Percentiles rank a stretch among this genome's conserved stretches.
phyloP scores from a whole-genome alignment of 1,140 invertebrate species.

The Charaxes varanes region DNA sequence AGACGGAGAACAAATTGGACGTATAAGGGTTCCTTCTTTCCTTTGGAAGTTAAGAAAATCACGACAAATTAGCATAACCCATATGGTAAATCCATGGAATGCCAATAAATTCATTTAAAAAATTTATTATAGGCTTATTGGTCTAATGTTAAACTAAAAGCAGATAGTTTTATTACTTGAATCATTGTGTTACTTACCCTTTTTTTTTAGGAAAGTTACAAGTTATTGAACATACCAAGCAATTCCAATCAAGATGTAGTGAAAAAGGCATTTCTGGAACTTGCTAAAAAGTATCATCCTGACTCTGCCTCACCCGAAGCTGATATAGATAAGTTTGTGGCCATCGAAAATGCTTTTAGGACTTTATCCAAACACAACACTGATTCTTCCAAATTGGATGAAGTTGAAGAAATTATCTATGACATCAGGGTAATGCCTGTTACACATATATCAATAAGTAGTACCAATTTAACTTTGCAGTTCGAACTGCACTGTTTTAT shows the following conservation, averaged over 20 bases:
- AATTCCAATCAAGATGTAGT: constrained; percentile 83
- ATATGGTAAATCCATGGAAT: too few species aligned
- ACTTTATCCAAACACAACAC: constrained; percentile 75
- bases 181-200: not conserved
- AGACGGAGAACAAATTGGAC: too few species aligned
- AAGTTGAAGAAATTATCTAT: constrained; percentile 56
- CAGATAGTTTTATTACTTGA: too few species aligned
- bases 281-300: constrained; percentile 89
- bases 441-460: too few species aligned
- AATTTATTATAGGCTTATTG: too few species aligned
- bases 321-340: constrained; percentile 81
- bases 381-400: constrained; percentile 38
- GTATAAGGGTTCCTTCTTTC: too few species aligned
- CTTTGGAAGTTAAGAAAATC: too few species aligned
- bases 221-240: constrained; percentile 78
- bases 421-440: constrained; percentile 72
- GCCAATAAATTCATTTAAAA: too few species aligned
- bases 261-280: constrained; percentile 80
- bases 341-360: constrained; percentile 77
- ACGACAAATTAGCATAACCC: too few species aligned
- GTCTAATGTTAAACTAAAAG: too few species aligned
- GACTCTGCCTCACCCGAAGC: constrained; percentile 83
- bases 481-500: too few species aligned
- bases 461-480: too few species aligned
- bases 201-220: constrained; percentile 77